Conservation (phyloP, 2,113 vertebrate genomes). For the Megaceryle maxima region DNA sequence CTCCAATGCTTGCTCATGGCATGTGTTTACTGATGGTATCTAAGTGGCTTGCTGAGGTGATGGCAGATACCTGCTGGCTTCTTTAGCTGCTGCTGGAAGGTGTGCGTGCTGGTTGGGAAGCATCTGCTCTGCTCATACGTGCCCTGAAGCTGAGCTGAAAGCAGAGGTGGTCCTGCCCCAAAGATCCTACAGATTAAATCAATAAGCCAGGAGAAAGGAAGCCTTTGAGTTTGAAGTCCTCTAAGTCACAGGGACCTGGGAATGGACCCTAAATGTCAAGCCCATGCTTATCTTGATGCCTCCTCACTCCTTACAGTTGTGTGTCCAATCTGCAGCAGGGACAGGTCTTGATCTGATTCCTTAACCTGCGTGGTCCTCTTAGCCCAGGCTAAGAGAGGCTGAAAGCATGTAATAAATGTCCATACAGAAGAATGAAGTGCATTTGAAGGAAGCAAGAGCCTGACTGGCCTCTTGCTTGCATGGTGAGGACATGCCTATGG, state of each 20-base stretch:
- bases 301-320: not conserved
- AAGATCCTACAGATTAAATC: not conserved
- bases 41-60: not conserved
- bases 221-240: not conserved
- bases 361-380: fast-evolving
- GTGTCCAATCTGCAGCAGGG: not conserved
- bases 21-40: not conserved
- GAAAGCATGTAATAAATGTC: not conserved
- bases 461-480: not conserved
- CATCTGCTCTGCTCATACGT: not conserved
- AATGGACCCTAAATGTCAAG: not conserved
- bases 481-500: not conserved
- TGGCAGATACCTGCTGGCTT: not conserved
- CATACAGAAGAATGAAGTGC: not conserved
- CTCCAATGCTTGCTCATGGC: not conserved
- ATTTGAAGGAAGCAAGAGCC: not conserved
- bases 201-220: not conserved
- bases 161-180: not conserved
- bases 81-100: not conserved
- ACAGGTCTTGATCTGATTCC: not conserved
- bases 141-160: not conserved
- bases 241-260: not conserved
- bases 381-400: not conserved
- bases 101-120: not conserved
- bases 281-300: not conserved